Evolutionary conservation across 2,888 invertebrate genomes (phyloP).

Genomic region (Sepiola atlantica): DNA sequence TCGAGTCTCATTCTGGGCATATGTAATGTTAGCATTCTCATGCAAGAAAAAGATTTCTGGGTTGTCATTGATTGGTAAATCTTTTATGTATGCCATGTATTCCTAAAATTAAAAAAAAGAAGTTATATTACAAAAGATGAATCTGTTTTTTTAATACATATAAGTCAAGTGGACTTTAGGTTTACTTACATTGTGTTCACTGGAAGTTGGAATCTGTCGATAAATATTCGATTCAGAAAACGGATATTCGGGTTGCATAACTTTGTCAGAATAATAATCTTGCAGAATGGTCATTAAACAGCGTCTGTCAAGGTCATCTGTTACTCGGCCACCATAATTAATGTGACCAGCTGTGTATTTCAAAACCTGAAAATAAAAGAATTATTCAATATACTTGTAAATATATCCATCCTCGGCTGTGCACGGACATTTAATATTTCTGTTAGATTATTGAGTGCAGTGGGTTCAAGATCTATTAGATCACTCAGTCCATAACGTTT

Average conservation of each 20-base stretch:
- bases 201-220: slow-evolving; percentile 79
- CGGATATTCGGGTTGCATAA: slow-evolving; percentile 79
- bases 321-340: slow-evolving; percentile 91
- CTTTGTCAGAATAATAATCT: slow-evolving; percentile 83
- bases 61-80: slow-evolving; percentile 84
- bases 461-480: no score
- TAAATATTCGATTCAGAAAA: slow-evolving; percentile 83
- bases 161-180: neutral
- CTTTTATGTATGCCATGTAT: slow-evolving; percentile 82
- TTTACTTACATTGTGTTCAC: slow-evolving; percentile 72
- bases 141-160: neutral
- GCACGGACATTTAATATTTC: no score
- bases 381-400: neutral
- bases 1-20: slow-evolving; percentile 84
- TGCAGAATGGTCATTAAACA: slow-evolving; percentile 85
- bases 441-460: no score
- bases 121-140: neutral
- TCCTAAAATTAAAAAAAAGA: slow-evolving; percentile 78
- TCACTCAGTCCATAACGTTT: no score
- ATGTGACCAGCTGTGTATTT: slow-evolving; percentile 80
- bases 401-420: no score
- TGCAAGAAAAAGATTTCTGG: slow-evolving; percentile 86
- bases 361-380: slow-evolving; percentile 69
- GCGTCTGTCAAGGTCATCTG: slow-evolving; percentile 91
- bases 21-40: slow-evolving; percentile 87